phyloP scores from a whole-genome alignment of 2,113 vertebrate species.

The Hyla sarda region DNA sequence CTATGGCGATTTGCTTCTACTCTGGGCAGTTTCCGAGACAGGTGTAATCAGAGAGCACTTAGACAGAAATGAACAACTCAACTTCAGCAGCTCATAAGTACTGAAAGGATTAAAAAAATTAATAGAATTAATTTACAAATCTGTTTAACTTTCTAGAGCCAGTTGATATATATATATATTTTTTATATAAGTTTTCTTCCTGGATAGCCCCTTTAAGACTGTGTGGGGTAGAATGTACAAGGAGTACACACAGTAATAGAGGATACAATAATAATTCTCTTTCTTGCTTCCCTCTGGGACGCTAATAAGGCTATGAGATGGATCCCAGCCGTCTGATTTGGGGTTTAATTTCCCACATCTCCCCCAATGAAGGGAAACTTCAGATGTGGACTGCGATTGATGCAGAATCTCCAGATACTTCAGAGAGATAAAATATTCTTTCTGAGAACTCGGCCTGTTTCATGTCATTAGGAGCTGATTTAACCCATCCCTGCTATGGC shows the following conservation, averaged over 20 bases:
- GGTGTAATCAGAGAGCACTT: no score
- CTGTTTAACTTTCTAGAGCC: no score
- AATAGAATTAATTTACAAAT: no score
- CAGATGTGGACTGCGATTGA: conserved; percentile 52
- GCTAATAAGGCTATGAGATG: conserved; percentile 53
- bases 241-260: conserved; percentile 17
- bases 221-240: conserved; percentile 24
- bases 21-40: no score
- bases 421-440: conserved; percentile 54
- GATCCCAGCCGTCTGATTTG: conserved; percentile 53
- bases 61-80: no score
- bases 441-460: conserved; percentile 41
- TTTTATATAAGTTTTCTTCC: no score
- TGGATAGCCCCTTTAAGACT: no score
- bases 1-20: no score
- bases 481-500: conserved; percentile 28
- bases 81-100: no score
- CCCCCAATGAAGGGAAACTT: conserved; percentile 49
- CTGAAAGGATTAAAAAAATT: no score
- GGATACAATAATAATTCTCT: conserved; percentile 54
- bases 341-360: conserved; percentile 55
- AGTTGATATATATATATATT: no score
- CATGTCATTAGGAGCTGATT: conserved; percentile 50
- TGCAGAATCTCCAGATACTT: conserved; percentile 52
- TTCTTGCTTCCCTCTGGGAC: conserved; percentile 53